phyloP scores from a whole-genome alignment of 1,140 invertebrate species.

The Lasioglossum baleicum region DNA sequence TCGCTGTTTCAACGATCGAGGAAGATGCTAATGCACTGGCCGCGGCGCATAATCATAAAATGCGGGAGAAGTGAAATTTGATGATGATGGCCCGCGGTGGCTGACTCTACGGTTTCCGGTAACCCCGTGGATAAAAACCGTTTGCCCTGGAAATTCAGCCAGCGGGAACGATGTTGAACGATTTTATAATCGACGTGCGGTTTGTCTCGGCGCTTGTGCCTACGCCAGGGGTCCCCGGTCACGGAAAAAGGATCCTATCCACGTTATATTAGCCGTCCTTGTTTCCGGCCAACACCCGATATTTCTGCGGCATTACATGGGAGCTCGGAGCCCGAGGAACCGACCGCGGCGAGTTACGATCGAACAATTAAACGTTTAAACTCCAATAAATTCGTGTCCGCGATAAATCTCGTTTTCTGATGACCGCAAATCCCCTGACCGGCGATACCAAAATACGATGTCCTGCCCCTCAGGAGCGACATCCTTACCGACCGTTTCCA shows the following conservation, averaged over 20 bases:
- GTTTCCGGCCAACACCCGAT: constrained; percentile 56
- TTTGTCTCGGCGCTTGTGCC: constrained; percentile 52
- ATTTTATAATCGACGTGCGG: constrained; percentile 63
- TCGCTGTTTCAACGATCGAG: constrained; percentile 35
- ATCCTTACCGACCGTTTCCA: constrained; percentile 50
- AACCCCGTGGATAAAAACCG: constrained; percentile 52
- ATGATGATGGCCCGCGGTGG: constrained; percentile 56
- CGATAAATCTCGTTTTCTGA: constrained; percentile 65
- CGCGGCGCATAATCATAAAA: constrained; percentile 54
- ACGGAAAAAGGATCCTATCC: constrained; percentile 51
- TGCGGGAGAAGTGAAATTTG: constrained; percentile 51
- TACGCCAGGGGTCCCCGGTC: constrained; percentile 47
- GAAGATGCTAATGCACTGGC: constrained; percentile 47
- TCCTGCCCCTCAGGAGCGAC: constrained; percentile 9
- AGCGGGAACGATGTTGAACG: constrained; percentile 51
- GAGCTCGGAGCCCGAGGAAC: constrained; percentile 52
- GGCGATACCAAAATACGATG: neutral
- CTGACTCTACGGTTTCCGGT: constrained; percentile 52
- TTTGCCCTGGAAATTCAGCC: constrained; percentile 37
- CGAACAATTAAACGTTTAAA: constrained; percentile 71
- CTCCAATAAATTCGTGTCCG: constrained; percentile 69
- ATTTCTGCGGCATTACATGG: constrained; percentile 59
- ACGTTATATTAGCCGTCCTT: constrained; percentile 48
- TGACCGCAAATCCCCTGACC: constrained; percentile 32
- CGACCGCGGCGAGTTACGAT: constrained; percentile 55